These are phyloP conservation scores for Chascanopsetta lugubris DNA, from an alignment of 2,113 vertebrate species.

Conservation along the genomic window DNA sequence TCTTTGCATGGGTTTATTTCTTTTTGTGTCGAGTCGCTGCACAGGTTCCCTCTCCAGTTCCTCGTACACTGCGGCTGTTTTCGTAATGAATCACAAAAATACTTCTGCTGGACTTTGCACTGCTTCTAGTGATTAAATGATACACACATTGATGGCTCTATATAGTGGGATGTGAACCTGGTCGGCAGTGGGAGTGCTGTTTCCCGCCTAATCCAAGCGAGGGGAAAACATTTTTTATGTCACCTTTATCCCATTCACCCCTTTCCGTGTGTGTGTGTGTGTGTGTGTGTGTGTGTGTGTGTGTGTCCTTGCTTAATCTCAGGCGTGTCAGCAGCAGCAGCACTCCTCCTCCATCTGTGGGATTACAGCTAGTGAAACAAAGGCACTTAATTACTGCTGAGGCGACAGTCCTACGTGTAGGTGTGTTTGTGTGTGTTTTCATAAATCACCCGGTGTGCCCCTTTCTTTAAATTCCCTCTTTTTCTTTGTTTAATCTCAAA, in stretches of 20 bases:
- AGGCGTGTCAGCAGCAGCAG: slow-evolving; percentile 64
- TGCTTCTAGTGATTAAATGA: background rate
- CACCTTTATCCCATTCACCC: slow-evolving; percentile 37
- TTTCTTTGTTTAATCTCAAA: no score
- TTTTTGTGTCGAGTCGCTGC: no score
- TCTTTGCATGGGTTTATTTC: no score
- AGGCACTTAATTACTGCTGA: slow-evolving; percentile 74
- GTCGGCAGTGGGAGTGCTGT: slow-evolving; percentile 26
- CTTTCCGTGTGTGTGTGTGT: slow-evolving; percentile 10
- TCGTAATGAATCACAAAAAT: no score
- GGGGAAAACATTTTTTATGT: slow-evolving; percentile 9
- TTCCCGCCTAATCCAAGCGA: background rate
- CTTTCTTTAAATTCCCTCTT: slow-evolving; percentile 6
- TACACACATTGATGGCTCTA: background rate
- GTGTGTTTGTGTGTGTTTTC: slow-evolving; percentile 9
- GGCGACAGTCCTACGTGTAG: slow-evolving; percentile 33
- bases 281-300: background rate
- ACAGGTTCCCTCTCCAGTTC: background rate
- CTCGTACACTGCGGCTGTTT: background rate
- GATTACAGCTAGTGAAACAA: slow-evolving; percentile 74
- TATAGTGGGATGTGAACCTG: background rate
- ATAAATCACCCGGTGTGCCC: slow-evolving; percentile 27
- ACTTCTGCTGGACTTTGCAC: background rate
- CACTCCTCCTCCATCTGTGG: slow-evolving; percentile 65
- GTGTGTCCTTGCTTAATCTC: slow-evolving; percentile 61